phyloP scores from a whole-genome alignment of 2,888 invertebrate genomes.

The Plagiodera versicolora region DNA sequence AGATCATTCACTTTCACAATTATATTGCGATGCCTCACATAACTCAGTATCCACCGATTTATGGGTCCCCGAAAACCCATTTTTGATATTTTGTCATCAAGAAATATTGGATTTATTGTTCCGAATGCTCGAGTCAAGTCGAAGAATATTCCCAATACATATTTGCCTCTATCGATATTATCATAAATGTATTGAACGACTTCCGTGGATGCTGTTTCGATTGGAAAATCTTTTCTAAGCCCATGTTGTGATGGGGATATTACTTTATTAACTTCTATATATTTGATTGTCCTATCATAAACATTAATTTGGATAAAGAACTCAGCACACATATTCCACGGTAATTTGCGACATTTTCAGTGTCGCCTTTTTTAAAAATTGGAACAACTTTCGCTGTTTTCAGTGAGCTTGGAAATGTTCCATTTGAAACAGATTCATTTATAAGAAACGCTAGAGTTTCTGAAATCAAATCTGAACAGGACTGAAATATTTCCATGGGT shows the following conservation, averaged over 20 bases:
- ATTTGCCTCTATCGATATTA: not conserved
- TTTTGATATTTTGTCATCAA: not conserved
- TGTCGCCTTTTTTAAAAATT: not conserved
- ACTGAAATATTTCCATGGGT: not conserved
- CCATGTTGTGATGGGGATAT: no score
- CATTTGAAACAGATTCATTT: not conserved
- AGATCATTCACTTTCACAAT: no score
- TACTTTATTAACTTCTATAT: no score
- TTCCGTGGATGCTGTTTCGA: conserved; percentile 7
- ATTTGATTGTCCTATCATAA: no score
- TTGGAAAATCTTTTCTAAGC: no score
- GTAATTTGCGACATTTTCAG: not conserved
- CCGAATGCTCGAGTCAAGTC: not conserved
- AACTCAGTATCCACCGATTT: no score
- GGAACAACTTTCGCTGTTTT: not conserved
- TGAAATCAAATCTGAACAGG: not conserved
- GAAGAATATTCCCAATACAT: conserved; percentile 5
- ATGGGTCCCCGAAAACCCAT: not conserved
- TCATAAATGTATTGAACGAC: conserved; percentile 1
- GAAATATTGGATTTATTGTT: not conserved
- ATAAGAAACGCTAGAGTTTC: not conserved
- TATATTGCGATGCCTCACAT: no score
- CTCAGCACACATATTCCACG: not conserved
- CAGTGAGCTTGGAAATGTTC: not conserved
- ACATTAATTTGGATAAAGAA: not conserved